Evolutionary conservation across 2,888 invertebrate species (phyloP), one percentile per base, ranked within the genome.

Genomic region (Coleophora deauratella): DNA sequence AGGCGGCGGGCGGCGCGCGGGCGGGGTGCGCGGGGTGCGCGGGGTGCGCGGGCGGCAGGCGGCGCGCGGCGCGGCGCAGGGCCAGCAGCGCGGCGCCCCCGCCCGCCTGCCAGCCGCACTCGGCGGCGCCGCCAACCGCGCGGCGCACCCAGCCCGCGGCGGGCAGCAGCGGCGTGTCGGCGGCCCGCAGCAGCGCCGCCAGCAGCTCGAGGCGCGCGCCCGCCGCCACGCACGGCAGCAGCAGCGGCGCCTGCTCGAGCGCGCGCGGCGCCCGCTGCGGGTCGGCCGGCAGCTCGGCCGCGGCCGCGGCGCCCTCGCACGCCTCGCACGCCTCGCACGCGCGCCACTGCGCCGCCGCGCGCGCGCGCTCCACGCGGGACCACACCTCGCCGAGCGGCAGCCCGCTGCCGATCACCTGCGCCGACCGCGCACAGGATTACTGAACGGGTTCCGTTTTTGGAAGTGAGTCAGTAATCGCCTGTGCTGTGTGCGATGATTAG

Each of bases 321-420:
- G 56, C 90, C 86, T 60, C 91, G 87, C 72, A 91, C 90, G 58
- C 91, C 91, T 51, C 89, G 21, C 8, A 11, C 30, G 89, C 9
- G 31, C 91, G 80, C 88, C 92, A 94, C 72, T 91, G 91, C 55
- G 88, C 90, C 12, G 89, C 88, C 57, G 90, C 91, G n/a, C 93
- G 87, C 41, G 92, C 74, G 9, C 90, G 89, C 73, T 93, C 94
- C 44, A 91, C 88, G 46, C 94, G 88, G 51, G 90, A 77, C 94
- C 94, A 94, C 49, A 93, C 82, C 52, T 91, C 90, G 62, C 90
- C 88, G 60, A 91, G 76, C 21, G 94, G 94, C 61, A 95, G 74
- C 38, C 91, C 89, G 38, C 90, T 88, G 44, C 45, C 32, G 57
- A 60, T 44, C 55, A 57, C 52, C 73, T 69, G 59, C 32, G 32